A percentile compares a stretch with the other conserved stretches of the same genome.
phyloP scores from a whole-genome alignment of 2,113 vertebrate genomes.

The Balaeniceps rex region DNA sequence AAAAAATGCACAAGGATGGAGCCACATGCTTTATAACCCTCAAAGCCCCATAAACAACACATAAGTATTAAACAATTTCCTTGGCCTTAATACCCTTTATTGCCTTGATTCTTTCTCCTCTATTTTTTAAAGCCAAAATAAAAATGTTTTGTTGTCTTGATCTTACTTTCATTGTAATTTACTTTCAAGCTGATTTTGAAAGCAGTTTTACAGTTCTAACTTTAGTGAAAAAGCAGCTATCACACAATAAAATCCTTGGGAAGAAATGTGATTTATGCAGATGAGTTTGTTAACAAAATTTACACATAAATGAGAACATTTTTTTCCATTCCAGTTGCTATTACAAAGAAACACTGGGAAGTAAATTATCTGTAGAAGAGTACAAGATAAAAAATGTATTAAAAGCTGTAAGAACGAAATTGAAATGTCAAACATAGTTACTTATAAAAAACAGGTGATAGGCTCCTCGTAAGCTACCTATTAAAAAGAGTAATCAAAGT shows the following conservation, averaged over 20 bases:
- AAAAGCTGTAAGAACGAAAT: slow-evolving; percentile 75
- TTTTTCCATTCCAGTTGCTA: slow-evolving; percentile 66
- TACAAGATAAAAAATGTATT: slow-evolving; percentile 77
- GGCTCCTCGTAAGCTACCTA: slow-evolving; percentile 10
- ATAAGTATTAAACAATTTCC: not conserved
- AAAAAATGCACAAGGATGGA: not conserved
- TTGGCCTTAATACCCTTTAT: not conserved
- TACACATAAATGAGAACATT: slow-evolving; percentile 78
- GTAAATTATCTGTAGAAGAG: slow-evolving; percentile 74
- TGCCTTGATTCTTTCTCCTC: not conserved
- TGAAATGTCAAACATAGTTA: slow-evolving; percentile 79
- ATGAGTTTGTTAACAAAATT: slow-evolving; percentile 74
- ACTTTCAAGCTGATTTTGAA: slow-evolving; percentile 37
- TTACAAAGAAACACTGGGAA: slow-evolving; percentile 71
- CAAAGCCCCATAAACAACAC: not conserved
- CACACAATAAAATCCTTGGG: slow-evolving; percentile 37
- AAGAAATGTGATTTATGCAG: slow-evolving; percentile 69
- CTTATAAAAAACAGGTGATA: slow-evolving; percentile 65
- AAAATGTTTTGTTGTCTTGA: not conserved
- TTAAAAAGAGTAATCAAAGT: slow-evolving; percentile 54
- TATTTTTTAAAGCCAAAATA: slow-evolving; percentile 15
- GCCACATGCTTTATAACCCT: not conserved
- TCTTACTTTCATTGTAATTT: slow-evolving; percentile 32
- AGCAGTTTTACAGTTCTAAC: slow-evolving; percentile 35
- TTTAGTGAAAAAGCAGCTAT: slow-evolving; percentile 38